Conservation (phyloP, 2,797 vertebrate genomes). For the Crocodylus rhombifer region DNA sequence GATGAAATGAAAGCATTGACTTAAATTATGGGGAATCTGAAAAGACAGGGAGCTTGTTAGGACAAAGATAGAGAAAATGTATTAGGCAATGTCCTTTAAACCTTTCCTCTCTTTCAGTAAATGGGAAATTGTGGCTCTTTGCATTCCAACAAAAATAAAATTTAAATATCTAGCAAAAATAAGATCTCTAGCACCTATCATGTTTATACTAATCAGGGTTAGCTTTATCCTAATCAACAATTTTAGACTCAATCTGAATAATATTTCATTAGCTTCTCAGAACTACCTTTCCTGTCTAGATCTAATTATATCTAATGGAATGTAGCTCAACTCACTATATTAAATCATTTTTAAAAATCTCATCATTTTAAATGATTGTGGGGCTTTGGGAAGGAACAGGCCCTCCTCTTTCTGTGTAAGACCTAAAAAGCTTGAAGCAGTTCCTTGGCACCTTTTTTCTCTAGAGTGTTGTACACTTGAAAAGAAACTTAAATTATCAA, state of each 20-base stretch:
- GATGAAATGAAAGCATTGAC: neutral
- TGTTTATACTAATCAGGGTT: constrained; percentile 88
- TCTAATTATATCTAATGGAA: constrained; percentile 89
- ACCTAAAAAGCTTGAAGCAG: constrained; percentile 56
- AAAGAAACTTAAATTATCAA: constrained; percentile 56
- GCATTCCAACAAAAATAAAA: constrained; percentile 75
- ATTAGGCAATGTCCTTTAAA: constrained; percentile 40
- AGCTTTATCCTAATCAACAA: constrained; percentile 88
- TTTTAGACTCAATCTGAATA: constrained; percentile 87
- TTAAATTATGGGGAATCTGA: constrained; percentile 36
- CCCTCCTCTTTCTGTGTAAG: constrained; percentile 46
- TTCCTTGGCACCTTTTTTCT: constrained; percentile 56
- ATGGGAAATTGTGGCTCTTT: constrained; percentile 56
- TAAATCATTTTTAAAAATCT: constrained; percentile 82
- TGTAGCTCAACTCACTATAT: constrained; percentile 88
- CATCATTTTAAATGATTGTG: constrained; percentile 79
- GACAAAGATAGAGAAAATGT: constrained; percentile 36
- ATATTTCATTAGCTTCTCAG: constrained; percentile 88
- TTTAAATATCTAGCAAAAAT: constrained; percentile 76
- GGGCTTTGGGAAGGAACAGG: constrained; percentile 66
- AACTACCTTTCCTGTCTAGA: constrained; percentile 87
- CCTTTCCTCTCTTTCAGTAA: constrained; percentile 49
- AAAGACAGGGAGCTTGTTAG: neutral
- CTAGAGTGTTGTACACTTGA: constrained; percentile 44
- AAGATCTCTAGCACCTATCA: constrained; percentile 79